These are phyloP conservation scores for Scaptomyza pallida DNA, from an alignment of 1,140 invertebrate species.

Conservation along the genomic window DNA sequence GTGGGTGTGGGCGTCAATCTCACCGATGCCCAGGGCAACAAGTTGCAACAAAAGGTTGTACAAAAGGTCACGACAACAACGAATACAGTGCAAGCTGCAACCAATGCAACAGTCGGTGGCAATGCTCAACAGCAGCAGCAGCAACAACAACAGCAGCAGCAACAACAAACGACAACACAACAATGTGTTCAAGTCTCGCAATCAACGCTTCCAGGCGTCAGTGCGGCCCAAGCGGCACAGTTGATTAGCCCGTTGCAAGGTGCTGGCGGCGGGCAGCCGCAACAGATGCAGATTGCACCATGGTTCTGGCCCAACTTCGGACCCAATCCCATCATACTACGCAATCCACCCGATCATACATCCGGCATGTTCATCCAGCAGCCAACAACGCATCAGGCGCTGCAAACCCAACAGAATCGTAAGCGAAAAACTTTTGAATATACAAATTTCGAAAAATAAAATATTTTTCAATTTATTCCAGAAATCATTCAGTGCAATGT, in stretches of 20 bases:
- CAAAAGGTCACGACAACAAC: conserved; percentile 85
- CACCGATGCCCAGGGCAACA: conserved; percentile 69
- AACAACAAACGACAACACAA: conserved; percentile 84
- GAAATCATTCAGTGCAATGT: conserved; percentile 83
- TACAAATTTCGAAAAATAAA: no score
- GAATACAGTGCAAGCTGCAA: conserved; percentile 73
- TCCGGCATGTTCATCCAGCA: conserved; percentile 93
- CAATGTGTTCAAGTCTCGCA: conserved; percentile 89
- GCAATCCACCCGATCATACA: conserved; percentile 89
- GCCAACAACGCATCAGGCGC: conserved; percentile 85
- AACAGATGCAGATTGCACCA: conserved; percentile 86
- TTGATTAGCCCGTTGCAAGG: conserved; percentile 87
- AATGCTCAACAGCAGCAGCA: conserved; percentile 61
- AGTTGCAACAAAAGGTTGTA: conserved; percentile 86
- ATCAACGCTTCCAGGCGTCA: conserved; percentile 85
- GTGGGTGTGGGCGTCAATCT: conserved; percentile 33
- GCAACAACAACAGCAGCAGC: conserved; percentile 46
- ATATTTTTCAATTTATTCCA: no score
- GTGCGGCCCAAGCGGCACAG: conserved; percentile 86
- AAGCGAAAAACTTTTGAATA: no score
- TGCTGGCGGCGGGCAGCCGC: conserved; percentile 86
- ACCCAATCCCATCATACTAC: conserved; percentile 93
- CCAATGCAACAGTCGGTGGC: conserved; percentile 28
- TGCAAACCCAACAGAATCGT: conserved; percentile 82
- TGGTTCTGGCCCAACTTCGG: conserved; percentile 88